Conservation (phyloP, 2,113 vertebrate genomes). For the Geococcyx californianus region DNA sequence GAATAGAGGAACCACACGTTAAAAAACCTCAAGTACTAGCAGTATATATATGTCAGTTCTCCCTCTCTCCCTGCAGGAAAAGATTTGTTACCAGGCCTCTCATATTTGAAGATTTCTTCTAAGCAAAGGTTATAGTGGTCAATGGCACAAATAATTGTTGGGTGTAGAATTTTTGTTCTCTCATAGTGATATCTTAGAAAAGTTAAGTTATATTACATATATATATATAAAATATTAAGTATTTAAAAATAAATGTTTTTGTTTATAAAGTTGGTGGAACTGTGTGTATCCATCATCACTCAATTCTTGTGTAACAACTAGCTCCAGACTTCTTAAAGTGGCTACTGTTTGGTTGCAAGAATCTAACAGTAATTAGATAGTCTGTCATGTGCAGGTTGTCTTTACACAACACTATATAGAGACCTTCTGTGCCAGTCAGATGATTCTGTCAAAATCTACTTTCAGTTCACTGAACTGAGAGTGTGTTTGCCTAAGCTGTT, state of each 20-base stretch:
- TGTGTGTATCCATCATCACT: background rate
- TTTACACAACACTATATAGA: constrained; percentile 31
- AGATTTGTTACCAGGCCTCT: background rate
- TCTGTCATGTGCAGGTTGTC: background rate
- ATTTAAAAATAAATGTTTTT: background rate
- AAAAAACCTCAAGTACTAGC: background rate
- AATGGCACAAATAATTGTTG: background rate
- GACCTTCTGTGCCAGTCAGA: background rate
- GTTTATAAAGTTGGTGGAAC: background rate
- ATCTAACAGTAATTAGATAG: constrained; percentile 18
- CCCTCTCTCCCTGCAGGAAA: background rate
- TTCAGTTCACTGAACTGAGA: constrained; percentile 51
- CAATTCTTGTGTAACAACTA: constrained; percentile 18
- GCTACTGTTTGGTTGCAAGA: constrained; percentile 27
- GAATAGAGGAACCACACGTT: background rate
- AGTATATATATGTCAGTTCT: background rate
- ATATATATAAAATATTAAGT: background rate
- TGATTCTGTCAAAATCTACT: constrained; percentile 11
- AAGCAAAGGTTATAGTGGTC: background rate
- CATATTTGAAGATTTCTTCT: background rate
- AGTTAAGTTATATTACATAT: background rate
- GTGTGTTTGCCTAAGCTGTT: constrained; percentile 14
- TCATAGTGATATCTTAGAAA: background rate
- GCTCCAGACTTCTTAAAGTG: constrained; percentile 35
- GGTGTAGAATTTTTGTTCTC: background rate